Evolutionary conservation across 1,140 invertebrate genomes (phyloP).

Genomic region (Zophobas atratus): DNA sequence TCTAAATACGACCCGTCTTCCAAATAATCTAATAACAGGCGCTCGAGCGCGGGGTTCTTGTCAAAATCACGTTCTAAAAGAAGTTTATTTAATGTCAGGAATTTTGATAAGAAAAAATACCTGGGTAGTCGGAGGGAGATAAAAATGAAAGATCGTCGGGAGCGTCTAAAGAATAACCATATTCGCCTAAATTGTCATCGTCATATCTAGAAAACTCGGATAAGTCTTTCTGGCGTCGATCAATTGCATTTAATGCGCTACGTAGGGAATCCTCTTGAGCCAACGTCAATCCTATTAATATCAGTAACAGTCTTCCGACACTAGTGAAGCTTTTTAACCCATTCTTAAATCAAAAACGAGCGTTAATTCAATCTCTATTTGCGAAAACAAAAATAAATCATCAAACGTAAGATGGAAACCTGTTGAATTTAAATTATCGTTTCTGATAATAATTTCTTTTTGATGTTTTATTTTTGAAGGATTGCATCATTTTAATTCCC

Average conservation of each 20-base stretch:
- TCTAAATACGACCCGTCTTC: conserved; percentile 46
- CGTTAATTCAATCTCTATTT: background rate
- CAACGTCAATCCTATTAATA: conserved; percentile 20
- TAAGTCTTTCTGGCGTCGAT: conserved; percentile 68
- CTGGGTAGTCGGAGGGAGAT: conserved; percentile 45
- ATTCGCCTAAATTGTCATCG: conserved; percentile 55
- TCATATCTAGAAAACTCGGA: conserved; percentile 53
- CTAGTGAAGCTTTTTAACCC: conserved; percentile 28
- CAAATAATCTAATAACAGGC: conserved; percentile 52
- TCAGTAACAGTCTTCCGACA: conserved; percentile 29
- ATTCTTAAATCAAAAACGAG: conserved; percentile 38
- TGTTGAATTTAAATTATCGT: conserved; percentile 25
- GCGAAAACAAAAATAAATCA: background rate
- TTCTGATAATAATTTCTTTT: background rate
- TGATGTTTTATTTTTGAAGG: background rate
- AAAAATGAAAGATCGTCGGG: conserved; percentile 57
- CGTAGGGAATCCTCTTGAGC: conserved; percentile 67
- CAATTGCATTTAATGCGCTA: conserved; percentile 68
- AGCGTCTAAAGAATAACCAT: conserved; percentile 54
- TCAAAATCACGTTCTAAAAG: conserved; percentile 43
- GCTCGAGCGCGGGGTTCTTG: conserved; percentile 31
- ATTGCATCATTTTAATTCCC: background rate
- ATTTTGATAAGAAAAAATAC: conserved; percentile 5
- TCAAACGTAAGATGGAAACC: conserved; percentile 5
- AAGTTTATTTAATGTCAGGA: background rate